These are phyloP conservation scores for Oligia fasciuncula DNA, from an alignment of 2,888 invertebrate genomes.

Conservation along the genomic window DNA sequence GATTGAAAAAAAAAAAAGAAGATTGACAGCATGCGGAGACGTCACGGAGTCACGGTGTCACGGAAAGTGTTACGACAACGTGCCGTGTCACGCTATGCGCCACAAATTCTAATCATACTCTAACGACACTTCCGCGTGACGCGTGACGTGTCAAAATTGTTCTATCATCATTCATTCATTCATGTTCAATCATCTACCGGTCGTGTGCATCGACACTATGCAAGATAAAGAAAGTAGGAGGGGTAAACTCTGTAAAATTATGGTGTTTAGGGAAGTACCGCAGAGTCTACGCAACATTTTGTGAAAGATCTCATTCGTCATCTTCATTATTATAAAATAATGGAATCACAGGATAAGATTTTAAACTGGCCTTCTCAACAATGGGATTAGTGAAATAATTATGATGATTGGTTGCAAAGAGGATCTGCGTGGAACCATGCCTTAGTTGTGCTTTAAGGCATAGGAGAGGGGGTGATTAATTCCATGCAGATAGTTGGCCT, in stretches of 20 bases:
- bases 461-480: not conserved
- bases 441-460: not conserved
- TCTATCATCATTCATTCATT: slow-evolving; percentile 22
- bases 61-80: slow-evolving; percentile 18
- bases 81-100: slow-evolving; percentile 30
- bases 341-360: not conserved
- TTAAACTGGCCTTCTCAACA: not conserved
- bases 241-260: not conserved
- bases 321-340: not conserved
- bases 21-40: slow-evolving; percentile 14
- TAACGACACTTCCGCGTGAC: slow-evolving; percentile 35
- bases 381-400: not conserved
- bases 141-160: slow-evolving; percentile 23
- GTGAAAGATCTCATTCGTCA: not conserved
- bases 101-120: slow-evolving; percentile 37
- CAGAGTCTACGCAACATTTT: not conserved
- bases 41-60: slow-evolving; percentile 35
- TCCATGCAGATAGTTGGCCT: not conserved
- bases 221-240: slow-evolving; percentile 17
- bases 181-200: not conserved
- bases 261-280: slow-evolving; percentile 4
- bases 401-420: not conserved
- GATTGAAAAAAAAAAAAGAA: not conserved
- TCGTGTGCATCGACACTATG: not conserved
- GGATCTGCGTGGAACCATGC: not conserved